These are phyloP conservation scores for Pitta sordida DNA, from an alignment of 2,113 vertebrate species.

Conservation along the genomic window DNA sequence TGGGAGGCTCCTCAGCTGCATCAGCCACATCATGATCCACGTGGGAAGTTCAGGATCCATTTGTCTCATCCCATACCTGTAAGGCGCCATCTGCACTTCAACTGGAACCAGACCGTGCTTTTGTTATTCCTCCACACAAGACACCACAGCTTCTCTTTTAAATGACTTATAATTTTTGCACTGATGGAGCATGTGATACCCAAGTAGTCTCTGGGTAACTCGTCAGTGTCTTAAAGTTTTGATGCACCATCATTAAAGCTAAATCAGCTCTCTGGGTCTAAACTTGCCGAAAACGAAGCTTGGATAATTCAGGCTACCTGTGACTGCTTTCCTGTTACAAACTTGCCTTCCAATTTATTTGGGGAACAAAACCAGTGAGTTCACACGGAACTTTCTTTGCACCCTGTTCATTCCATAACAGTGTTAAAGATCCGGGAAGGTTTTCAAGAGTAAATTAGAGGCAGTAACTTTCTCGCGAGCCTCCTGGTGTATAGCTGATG, in stretches of 20 bases:
- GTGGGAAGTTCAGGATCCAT: rapidly evolving
- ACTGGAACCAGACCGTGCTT: not conserved
- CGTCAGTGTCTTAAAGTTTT: not conserved
- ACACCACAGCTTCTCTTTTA: not conserved
- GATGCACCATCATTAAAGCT: not conserved
- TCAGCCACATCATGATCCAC: not conserved
- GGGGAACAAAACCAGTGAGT: not conserved
- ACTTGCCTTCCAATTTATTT: not conserved
- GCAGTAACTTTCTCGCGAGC: not conserved
- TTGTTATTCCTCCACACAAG: not conserved
- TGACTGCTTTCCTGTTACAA: not conserved
- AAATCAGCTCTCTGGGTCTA: not conserved
- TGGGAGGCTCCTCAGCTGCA: not conserved
- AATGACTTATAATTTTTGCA: not conserved
- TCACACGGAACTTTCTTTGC: not conserved
- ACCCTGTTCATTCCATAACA: not conserved
- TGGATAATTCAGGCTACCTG: not conserved
- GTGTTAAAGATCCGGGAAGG: not conserved
- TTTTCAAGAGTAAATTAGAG: not conserved
- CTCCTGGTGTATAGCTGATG: not conserved
- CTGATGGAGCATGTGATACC: not conserved
- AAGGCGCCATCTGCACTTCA: not conserved
- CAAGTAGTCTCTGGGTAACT: not conserved
- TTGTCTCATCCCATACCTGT: not conserved
- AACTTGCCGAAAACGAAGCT: not conserved